These are phyloP conservation scores for Meriones psammophilus DNA, from an alignment of 2,797 vertebrate species.

Conservation along the genomic window DNA sequence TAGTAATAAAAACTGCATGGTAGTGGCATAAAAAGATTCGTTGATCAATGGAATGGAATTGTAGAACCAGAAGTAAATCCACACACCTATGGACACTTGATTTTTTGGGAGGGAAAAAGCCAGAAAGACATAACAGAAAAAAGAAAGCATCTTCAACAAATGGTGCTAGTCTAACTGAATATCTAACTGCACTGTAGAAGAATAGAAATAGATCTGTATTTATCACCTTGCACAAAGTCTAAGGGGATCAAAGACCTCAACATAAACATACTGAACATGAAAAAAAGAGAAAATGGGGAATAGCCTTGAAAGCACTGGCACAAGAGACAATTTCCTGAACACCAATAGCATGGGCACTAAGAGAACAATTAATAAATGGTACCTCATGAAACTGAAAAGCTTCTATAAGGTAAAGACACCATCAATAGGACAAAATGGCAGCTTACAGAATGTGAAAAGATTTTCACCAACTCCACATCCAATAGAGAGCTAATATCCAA, in stretches of 20 bases:
- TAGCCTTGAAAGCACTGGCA: not conserved
- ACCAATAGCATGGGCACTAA: not conserved
- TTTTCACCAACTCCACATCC: not conserved
- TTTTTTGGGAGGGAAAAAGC: not conserved
- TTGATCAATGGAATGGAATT: not conserved
- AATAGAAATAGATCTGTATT: not conserved
- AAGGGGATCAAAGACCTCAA: not conserved
- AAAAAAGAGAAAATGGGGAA: not conserved
- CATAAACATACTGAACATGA: not conserved
- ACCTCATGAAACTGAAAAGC: not conserved
- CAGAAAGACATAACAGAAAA: not conserved
- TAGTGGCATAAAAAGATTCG: not conserved
- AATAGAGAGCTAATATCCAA: not conserved
- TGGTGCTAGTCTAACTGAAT: not conserved
- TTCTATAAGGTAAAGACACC: not conserved
- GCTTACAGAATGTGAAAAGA: not conserved
- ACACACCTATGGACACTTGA: not conserved
- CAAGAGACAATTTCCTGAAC: not conserved
- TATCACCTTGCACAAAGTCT: not conserved
- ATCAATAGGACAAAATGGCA: not conserved
- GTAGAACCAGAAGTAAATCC: not conserved
- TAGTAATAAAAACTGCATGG: not conserved
- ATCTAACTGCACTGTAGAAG: not conserved
- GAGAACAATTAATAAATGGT: not conserved
- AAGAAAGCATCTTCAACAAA: not conserved